Evolutionary conservation across 92 coral and sea anemone genomes (phyloP).

Genomic region (Epizoanthus illoricatus): DNA sequence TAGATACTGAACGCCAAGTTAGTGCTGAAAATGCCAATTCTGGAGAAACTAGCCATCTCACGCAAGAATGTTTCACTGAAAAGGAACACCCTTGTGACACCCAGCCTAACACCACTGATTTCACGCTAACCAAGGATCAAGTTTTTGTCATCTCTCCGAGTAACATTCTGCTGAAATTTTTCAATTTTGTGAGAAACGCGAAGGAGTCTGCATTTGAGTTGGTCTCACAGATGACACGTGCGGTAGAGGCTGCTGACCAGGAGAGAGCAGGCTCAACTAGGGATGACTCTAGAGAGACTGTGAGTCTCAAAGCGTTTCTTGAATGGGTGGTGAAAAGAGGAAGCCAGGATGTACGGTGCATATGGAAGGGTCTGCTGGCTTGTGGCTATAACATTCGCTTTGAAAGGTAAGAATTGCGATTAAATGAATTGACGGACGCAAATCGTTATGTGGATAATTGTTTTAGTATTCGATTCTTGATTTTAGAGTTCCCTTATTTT

Average conservation of each 20-base stretch:
- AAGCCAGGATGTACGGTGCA: conserved; percentile 62
- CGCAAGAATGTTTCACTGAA: background rate
- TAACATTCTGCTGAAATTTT: conserved; percentile 68
- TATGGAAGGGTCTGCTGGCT: conserved; percentile 86
- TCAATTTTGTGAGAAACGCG: conserved; percentile 67
- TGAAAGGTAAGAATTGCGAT: conserved; percentile 61
- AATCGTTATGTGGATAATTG: too few relatives aligned
- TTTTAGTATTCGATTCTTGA: background rate
- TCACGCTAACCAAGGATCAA: conserved; percentile 63
- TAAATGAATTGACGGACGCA: background rate
- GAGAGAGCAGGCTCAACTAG: conserved; percentile 35
- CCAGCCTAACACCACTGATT: background rate
- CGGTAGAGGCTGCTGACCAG: conserved; percentile 47
- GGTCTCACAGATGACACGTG: conserved; percentile 65
- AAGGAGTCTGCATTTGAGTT: conserved; percentile 71
- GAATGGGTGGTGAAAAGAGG: conserved; percentile 66
- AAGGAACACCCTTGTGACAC: background rate
- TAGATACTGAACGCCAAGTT: background rate
- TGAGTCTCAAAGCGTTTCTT: conserved; percentile 63
- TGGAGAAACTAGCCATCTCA: background rate
- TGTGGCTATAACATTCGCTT: conserved; percentile 91
- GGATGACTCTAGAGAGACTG: conserved; percentile 14
- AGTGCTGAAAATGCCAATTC: conserved; percentile 1
- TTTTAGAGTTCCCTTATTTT: too few relatives aligned
- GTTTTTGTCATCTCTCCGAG: conserved; percentile 62